A percentile compares a stretch with the other conserved stretches of the same genome.
These are phyloP conservation scores for Pheucticus melanocephalus DNA, from an alignment of 2,113 vertebrate genomes.

Conservation along the genomic window DNA sequence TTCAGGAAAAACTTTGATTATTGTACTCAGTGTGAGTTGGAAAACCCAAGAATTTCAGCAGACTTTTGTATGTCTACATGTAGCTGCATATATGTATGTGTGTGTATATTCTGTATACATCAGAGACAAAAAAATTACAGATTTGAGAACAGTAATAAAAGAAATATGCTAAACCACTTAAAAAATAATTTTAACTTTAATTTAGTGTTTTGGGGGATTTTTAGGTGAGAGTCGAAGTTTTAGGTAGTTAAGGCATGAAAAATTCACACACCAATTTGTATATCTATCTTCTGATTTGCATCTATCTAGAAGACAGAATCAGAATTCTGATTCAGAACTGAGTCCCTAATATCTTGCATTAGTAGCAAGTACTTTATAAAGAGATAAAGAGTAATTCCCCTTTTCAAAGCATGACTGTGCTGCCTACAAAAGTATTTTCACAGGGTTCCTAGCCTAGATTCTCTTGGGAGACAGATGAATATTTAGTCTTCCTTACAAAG, in stretches of 20 bases:
- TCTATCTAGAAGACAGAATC: not conserved
- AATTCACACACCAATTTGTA: not conserved
- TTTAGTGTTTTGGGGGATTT: not conserved
- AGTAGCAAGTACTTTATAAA: not conserved
- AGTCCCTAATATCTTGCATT: not conserved
- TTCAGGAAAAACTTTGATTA: not conserved
- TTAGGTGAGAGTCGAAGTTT: not conserved
- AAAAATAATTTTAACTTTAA: not conserved
- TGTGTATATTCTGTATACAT: not conserved
- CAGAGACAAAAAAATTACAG: not conserved
- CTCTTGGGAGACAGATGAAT: not conserved
- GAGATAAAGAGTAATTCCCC: not conserved
- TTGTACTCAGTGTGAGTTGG: not conserved
- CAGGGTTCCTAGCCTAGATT: not conserved
- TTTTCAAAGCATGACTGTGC: not conserved
- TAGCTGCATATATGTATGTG: fast-evolving
- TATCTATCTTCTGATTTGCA: not conserved
- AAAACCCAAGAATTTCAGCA: not conserved
- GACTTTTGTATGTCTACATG: not conserved
- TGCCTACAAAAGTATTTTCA: not conserved
- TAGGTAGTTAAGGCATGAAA: not conserved
- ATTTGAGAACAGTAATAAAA: not conserved
- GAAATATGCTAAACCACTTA: not conserved
- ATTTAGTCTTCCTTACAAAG: not conserved
- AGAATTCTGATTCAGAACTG: not conserved